These are phyloP conservation scores for Drosophila anceps DNA, from an alignment of 2,888 invertebrate species.

Conservation along the genomic window DNA sequence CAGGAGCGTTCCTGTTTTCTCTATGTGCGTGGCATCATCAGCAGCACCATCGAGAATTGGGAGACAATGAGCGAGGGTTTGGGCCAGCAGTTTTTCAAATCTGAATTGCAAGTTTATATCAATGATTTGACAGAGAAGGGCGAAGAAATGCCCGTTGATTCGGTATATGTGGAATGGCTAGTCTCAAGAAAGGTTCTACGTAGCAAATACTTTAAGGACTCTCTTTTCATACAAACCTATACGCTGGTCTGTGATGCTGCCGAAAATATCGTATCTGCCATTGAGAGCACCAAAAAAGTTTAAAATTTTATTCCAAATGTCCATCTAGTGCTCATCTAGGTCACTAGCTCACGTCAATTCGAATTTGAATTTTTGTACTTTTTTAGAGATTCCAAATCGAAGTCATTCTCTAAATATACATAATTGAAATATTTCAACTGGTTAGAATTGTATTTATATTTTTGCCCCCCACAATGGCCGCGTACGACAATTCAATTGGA, in stretches of 20 bases:
- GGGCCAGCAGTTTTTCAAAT: conserved; percentile 64
- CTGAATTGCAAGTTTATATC: conserved; percentile 52
- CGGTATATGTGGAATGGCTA: conserved; percentile 14
- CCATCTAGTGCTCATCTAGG: not conserved
- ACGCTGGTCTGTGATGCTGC: conserved; percentile 70
- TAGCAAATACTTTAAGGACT: conserved; percentile 72
- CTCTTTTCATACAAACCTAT: conserved; percentile 81
- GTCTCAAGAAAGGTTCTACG: conserved; percentile 46
- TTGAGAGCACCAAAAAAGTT: conserved; percentile 67
- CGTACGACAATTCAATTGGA: fast-evolving
- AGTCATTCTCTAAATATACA: conserved; percentile 31
- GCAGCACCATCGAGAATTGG: conserved; percentile 74
- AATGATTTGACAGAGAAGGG: conserved; percentile 12
- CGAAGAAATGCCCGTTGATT: conserved; percentile 11
- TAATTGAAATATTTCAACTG: conserved; percentile 15
- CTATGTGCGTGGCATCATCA: conserved; percentile 72
- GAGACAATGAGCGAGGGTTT: conserved; percentile 54
- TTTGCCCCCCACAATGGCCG: not conserved
- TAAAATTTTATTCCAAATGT: not conserved
- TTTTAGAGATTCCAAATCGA: conserved; percentile 36
- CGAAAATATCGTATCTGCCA: conserved; percentile 81
- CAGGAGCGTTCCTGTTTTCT: conserved; percentile 61
- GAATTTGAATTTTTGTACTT: conserved; percentile 1
- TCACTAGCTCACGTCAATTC: not conserved
- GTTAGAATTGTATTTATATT: not conserved